These are phyloP conservation scores for Dunckerocampus dactyliophorus DNA, from an alignment of 2,113 vertebrate species.

Conservation along the genomic window DNA sequence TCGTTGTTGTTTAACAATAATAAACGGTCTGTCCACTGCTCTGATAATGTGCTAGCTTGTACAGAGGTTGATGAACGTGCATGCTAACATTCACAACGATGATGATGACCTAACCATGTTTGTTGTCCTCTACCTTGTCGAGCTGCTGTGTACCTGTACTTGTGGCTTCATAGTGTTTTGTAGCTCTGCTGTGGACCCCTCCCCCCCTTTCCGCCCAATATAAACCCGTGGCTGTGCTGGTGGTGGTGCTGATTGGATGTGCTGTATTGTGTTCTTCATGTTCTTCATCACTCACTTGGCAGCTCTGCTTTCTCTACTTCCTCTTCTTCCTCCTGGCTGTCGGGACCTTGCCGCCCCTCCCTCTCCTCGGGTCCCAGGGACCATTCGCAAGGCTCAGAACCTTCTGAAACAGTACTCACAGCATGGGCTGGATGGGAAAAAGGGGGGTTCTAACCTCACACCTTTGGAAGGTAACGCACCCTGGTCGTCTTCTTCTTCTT, in stretches of 20 bases:
- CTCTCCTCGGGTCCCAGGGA: constrained; percentile 85
- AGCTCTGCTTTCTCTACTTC: constrained; percentile 74
- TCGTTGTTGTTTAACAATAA: too few species aligned
- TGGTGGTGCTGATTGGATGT: constrained; percentile 73
- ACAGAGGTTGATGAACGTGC: too few species aligned
- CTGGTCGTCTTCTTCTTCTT: constrained; percentile 39
- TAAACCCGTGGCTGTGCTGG: background rate
- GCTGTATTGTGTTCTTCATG: constrained; percentile 71
- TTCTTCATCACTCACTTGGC: constrained; percentile 77
- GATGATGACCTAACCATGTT: too few species aligned
- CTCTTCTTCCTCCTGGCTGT: constrained; percentile 72
- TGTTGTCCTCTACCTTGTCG: too few species aligned
- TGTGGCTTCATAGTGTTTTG: too few species aligned
- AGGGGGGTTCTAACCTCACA: constrained; percentile 98
- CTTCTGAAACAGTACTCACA: constrained; percentile 99
- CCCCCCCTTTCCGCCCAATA: background rate
- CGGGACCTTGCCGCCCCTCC: constrained; percentile 54
- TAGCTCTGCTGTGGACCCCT: constrained; percentile 12
- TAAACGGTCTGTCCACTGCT: too few species aligned
- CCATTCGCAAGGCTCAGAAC: constrained; percentile 99
- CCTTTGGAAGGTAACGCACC: constrained; percentile 94
- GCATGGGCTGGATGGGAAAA: constrained; percentile 99
- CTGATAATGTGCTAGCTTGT: too few species aligned
- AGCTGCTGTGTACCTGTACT: too few species aligned
- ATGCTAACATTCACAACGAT: too few species aligned